Base-by-base conservation (phyloP, 1,140 invertebrate genomes). In the Holcopasites calliopsidis region DNA sequence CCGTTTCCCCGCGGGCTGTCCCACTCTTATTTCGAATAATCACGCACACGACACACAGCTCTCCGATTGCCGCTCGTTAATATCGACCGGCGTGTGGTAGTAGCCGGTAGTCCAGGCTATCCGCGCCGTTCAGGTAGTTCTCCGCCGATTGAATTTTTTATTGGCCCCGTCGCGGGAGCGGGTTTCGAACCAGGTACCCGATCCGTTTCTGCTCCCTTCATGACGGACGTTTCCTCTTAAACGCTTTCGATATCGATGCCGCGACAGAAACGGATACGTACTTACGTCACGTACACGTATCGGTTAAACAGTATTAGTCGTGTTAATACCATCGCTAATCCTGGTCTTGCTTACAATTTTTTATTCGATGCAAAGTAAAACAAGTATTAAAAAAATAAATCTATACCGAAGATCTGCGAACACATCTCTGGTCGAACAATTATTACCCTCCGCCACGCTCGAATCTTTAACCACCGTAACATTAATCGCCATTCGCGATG, bases 31-130 rank as follows among this genome's bases (percentile, higher is more conserved):
- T 71, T 42, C 55, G 69, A 83, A 82, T 86, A 84, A 85, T 83
- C 71, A 73, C 70, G 55, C 49, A 61, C 73, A 76, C 79, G 78
- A 69, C 79, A 65, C 40, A 78, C 72, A 77, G 75, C 61, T 70
- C 60, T 66, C 64, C 77, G 64, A 84, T 85, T 78, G 80, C 75
- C 42, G 57, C 76, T 86, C 86, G 83, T 87, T 87, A 86, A 87
- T 87, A 86, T 82, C 52, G 76, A 61, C 60, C 57, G 71, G 57
- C 49, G 76, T 38, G 77, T 26, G 44, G 47, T 47, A n/a, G n/a
- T n/a, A 50, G 61, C 44, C 83, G 73, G 76, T 85, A 81, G 81
- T 82, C 81, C 23, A 10, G 52, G 52, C 21, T 44, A 68, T 38
- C 50, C 61, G 28, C 60, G 40, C 75, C 44, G 60, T 38, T 72